Base-by-base conservation (phyloP, 2,113 vertebrate species). In the Corythornis vintsioides region DNA sequence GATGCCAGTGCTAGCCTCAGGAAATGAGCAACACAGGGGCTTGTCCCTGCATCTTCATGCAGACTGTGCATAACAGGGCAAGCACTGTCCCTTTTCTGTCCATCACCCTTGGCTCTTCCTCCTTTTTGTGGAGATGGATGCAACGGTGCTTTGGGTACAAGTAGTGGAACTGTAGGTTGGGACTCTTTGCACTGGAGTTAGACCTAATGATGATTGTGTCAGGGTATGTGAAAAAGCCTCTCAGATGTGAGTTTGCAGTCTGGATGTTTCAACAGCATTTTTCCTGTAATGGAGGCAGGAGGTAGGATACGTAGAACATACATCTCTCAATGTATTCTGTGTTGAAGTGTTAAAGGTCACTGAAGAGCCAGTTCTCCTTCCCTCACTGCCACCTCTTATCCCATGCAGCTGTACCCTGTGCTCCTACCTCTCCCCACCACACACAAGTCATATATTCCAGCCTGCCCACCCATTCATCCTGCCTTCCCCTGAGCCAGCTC, bases 391-490 rank as follows among this genome's bases (percentile, higher is more conserved):
- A 9, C 24, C n/a, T 40, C 13, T 35, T 81, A 86, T 66, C 50
- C n/a, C 25, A 10, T 31, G 40, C 47, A 88, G 31, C 43, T 77
- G 60, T 47, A 61, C 8, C 14, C 38, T 2, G 2, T 0, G 0
- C 21, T 86, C 8, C 76, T 71, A n/a, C 59, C 20, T 74, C 60
- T 88, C 40, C 21, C 13, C 21, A 66, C 25, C 10, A 15, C 18
- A n/a, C 31, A 29, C 0, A 7, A 57, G 12, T 28, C 6, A 0
- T 42, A 25, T 45, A 70, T 67, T 75, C 25, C 77, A 83, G 43
- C 53, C 52, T 86, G 21, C 25, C 24, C 24, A 70, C 31, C 29
- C 42, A 26, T 73, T 83, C 43, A 42, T 81, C 56, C 73, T 80
- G 40, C 59, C 18, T 81, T 71, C 48, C 47, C 35, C 42, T 71